These are phyloP conservation scores for Tetragonula clypearis DNA, from an alignment of 1,140 invertebrate species.

Conservation along the genomic window DNA sequence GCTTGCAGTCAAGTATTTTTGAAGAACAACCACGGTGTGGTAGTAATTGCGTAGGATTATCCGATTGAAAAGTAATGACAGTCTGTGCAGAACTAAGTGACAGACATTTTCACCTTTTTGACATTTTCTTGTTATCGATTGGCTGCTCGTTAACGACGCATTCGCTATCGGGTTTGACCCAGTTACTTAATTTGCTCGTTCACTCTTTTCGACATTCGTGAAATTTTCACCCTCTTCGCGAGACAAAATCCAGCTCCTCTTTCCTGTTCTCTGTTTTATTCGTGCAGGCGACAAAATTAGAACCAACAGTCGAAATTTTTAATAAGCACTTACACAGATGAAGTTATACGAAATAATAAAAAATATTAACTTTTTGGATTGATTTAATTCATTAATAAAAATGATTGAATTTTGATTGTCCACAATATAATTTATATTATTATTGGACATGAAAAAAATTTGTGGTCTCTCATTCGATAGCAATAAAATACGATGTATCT, in stretches of 20 bases:
- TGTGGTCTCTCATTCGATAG: too few species aligned
- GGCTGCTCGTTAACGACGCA: slow-evolving; percentile 45
- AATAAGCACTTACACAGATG: neutral
- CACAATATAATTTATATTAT: neutral
- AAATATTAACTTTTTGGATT: too few species aligned
- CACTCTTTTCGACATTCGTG: neutral
- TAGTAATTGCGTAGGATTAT: slow-evolving; percentile 39
- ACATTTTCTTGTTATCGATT: slow-evolving; percentile 49
- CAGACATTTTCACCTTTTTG: slow-evolving; percentile 44
- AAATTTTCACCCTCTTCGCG: slow-evolving; percentile 1
- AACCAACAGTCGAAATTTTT: neutral
- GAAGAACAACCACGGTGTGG: neutral
- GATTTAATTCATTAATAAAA: too few species aligned
- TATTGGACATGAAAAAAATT: neutral
- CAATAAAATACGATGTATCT: too few species aligned
- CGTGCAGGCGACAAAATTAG: neutral
- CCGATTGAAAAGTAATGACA: slow-evolving; percentile 33
- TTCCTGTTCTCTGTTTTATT: neutral
- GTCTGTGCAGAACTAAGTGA: slow-evolving; percentile 26
- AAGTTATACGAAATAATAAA: too few species aligned
- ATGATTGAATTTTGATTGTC: neutral
- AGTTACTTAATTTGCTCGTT: slow-evolving; percentile 43
- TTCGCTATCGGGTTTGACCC: slow-evolving; percentile 38
- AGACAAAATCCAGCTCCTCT: neutral
- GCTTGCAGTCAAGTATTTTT: neutral